Conservation (phyloP, 2,797 vertebrate genomes). For the Varecia variegata region DNA sequence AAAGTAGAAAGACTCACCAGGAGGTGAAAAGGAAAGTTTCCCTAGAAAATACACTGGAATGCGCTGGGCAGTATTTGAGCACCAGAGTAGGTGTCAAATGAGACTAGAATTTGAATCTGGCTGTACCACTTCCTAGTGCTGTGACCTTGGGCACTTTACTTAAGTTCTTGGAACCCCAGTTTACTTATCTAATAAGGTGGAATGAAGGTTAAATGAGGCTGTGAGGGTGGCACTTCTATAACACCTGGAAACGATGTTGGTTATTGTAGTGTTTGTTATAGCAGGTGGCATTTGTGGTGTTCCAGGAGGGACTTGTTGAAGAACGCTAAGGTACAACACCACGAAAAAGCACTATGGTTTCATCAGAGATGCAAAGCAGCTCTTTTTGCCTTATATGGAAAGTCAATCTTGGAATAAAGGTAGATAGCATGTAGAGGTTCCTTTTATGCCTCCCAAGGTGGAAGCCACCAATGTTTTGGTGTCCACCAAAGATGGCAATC, state of each 20-base stretch:
- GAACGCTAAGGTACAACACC: rapidly evolving
- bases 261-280: rapidly evolving
- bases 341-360: neutral
- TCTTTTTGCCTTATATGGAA: neutral
- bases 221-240: neutral
- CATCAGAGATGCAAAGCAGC: neutral
- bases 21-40: neutral
- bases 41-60: neutral
- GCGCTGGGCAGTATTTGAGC: neutral
- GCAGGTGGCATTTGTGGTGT: neutral
- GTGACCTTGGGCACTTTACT: neutral
- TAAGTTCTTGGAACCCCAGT: neutral
- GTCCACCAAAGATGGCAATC: neutral
- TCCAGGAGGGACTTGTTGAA: neutral
- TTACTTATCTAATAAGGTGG: neutral
- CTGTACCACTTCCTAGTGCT: neutral
- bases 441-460: neutral
- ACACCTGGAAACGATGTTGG: neutral
- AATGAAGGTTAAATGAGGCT: neutral
- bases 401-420: neutral
- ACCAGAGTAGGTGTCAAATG: rapidly evolving
- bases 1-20: neutral
- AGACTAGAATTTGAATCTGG: slow-evolving; percentile 9
- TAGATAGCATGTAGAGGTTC: neutral
- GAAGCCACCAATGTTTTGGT: neutral